These are phyloP conservation scores for Nothobranchius kuhntae DNA, from an alignment of 2,113 vertebrate genomes.

Conservation along the genomic window DNA sequence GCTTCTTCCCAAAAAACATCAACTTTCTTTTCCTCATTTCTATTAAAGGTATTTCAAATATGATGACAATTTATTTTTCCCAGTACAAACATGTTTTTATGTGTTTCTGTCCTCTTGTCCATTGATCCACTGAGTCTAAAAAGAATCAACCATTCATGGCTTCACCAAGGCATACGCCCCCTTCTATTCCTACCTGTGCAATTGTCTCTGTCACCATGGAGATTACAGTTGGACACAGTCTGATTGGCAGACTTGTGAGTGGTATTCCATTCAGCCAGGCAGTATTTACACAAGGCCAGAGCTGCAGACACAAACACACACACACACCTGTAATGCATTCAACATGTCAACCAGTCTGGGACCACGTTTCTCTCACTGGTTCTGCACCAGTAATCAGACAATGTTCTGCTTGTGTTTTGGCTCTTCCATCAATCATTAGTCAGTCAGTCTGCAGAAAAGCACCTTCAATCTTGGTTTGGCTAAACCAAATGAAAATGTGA, in stretches of 20 bases:
- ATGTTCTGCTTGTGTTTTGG: background rate
- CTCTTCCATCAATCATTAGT: constrained; percentile 51
- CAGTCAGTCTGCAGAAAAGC: constrained; percentile 1
- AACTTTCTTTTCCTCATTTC: too few relatives aligned
- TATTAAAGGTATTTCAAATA: too few relatives aligned
- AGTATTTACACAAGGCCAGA: constrained; percentile 65
- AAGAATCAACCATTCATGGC: constrained; percentile 15
- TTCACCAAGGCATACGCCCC: background rate
- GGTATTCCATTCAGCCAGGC: constrained; percentile 56
- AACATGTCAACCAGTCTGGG: background rate
- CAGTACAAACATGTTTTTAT: background rate
- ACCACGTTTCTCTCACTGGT: background rate
- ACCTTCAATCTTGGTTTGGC: background rate
- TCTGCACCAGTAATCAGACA: background rate
- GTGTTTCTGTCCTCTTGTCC: background rate
- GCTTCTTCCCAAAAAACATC: too few relatives aligned
- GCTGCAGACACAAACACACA: constrained; percentile 53
- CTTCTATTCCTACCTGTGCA: constrained; percentile 66
- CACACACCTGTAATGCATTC: constrained; percentile 5
- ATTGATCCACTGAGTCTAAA: constrained; percentile 8
- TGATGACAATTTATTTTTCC: too few relatives aligned
- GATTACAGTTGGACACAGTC: constrained; percentile 54
- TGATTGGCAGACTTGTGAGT: constrained; percentile 44
- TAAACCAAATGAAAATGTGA: background rate
- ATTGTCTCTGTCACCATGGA: constrained; percentile 57